Evolutionary conservation across 2,888 invertebrate species (phyloP).

Genomic region (Lasius fuliginosus): DNA sequence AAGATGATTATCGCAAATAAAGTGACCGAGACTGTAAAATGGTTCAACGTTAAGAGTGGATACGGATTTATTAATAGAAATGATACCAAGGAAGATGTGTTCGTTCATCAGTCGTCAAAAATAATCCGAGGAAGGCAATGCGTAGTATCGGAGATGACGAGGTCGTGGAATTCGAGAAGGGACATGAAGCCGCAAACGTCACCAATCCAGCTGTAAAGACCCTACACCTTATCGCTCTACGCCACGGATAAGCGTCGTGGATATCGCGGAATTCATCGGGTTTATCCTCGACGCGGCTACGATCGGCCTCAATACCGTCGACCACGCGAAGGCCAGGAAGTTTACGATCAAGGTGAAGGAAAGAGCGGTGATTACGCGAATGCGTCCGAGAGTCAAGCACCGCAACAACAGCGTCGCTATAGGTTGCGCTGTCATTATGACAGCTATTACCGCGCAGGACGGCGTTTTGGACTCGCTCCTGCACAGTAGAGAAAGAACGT

Average conservation of each 20-base stretch:
- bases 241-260: slow-evolving; percentile 96
- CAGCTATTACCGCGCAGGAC: slow-evolving; percentile 85
- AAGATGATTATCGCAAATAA: slow-evolving; percentile 92
- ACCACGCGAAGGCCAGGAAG: slow-evolving; percentile 86
- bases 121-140: slow-evolving; percentile 99
- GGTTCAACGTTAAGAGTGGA: too few species aligned
- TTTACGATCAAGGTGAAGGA: slow-evolving; percentile 83
- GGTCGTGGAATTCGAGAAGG: slow-evolving; percentile 99
- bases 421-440: slow-evolving; percentile 87
- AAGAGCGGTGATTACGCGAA: slow-evolving; percentile 85
- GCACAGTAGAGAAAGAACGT: slow-evolving; percentile 83
- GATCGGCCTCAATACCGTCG: slow-evolving; percentile 88
- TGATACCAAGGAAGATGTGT: too few species aligned
- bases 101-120: slow-evolving; percentile 93
- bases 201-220: slow-evolving; percentile 99
- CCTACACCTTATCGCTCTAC: slow-evolving; percentile 91
- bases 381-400: slow-evolving; percentile 80
- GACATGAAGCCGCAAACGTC: slow-evolving; percentile 99
- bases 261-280: slow-evolving; percentile 88
- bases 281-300: slow-evolving; percentile 88
- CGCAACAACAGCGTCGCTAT: slow-evolving; percentile 86
- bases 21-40: too few species aligned
- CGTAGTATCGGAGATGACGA: slow-evolving; percentile 99
- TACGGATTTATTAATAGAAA: too few species aligned
- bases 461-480: slow-evolving; percentile 85